Evolutionary conservation across 2,113 vertebrate genomes (phyloP).

Genomic region (Neogobius melanostomus): DNA sequence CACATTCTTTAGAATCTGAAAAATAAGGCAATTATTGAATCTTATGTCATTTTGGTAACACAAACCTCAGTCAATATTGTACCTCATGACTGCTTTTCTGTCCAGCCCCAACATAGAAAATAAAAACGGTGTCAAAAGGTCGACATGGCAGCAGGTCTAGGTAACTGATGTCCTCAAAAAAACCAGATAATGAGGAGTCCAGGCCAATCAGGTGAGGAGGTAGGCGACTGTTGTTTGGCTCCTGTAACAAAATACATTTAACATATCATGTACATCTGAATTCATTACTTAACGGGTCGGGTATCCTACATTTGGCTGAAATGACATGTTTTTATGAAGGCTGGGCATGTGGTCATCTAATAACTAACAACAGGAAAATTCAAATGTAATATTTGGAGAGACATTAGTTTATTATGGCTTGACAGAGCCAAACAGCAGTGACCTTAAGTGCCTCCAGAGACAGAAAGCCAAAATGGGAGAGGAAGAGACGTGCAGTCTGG

Average conservation of each 20-base stretch:
- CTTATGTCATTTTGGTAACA: background rate
- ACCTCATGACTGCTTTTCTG: slow-evolving; percentile 96
- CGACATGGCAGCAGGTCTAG: slow-evolving; percentile 92
- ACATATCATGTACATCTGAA: too few relatives aligned
- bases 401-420: background rate
- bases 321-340: too few relatives aligned
- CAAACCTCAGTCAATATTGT: background rate
- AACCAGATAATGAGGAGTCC: slow-evolving; percentile 88
- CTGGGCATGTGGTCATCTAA: too few relatives aligned
- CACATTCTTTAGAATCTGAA: slow-evolving; percentile 91
- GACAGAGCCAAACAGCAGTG: background rate
- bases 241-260: slow-evolving; percentile 67
- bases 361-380: too few relatives aligned
- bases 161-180: slow-evolving; percentile 94
- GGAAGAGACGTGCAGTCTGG: slow-evolving; percentile 94
- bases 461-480: slow-evolving; percentile 95
- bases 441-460: slow-evolving; percentile 95
- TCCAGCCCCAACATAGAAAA: slow-evolving; percentile 94
- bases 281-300: too few relatives aligned
- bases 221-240: slow-evolving; percentile 93
- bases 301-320: too few relatives aligned
- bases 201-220: slow-evolving; percentile 96
- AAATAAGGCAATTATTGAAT: background rate
- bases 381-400: background rate
- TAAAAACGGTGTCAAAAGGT: slow-evolving; percentile 95